A percentile compares a stretch with the other conserved stretches of the same genome.
phyloP scores from a whole-genome alignment of 1,140 invertebrate genomes.

The Sinella curviseta region DNA sequence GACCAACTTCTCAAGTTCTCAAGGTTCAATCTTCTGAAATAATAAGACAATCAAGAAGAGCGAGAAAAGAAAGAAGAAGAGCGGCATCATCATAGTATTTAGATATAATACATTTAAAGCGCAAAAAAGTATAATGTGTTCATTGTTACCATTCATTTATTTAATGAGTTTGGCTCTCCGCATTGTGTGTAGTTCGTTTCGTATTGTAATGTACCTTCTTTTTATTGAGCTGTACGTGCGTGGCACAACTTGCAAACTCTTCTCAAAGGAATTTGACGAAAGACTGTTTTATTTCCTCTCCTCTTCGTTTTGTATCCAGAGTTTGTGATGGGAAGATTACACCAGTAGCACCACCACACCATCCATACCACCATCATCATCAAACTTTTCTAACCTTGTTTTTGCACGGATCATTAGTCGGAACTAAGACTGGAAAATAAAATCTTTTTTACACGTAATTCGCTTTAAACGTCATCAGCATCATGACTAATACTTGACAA shows the following conservation, averaged over 20 bases:
- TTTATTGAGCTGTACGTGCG: too few relatives aligned
- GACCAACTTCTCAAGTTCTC: too few relatives aligned
- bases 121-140: background rate
- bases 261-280: too few relatives aligned
- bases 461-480: background rate
- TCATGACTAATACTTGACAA: background rate
- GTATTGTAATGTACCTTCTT: too few relatives aligned
- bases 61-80: background rate
- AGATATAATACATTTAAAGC: background rate
- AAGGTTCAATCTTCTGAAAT: background rate
- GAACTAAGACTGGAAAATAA: background rate
- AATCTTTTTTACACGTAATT: background rate
- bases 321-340: too few relatives aligned
- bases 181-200: background rate
- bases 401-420: background rate
- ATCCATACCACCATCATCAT: background rate
- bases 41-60: background rate
- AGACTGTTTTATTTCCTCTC: too few relatives aligned
- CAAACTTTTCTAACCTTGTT: background rate
- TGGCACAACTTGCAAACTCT: too few relatives aligned
- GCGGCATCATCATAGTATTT: too few relatives aligned
- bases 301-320: too few relatives aligned
- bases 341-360: too few relatives aligned
- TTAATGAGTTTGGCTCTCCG: background rate
- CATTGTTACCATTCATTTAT: background rate